Percentiles rank a stretch among this genome's conserved stretches.
Evolutionary conservation across 2,888 invertebrate genomes (phyloP).

Genomic region (Oscheius sp.): DNA sequence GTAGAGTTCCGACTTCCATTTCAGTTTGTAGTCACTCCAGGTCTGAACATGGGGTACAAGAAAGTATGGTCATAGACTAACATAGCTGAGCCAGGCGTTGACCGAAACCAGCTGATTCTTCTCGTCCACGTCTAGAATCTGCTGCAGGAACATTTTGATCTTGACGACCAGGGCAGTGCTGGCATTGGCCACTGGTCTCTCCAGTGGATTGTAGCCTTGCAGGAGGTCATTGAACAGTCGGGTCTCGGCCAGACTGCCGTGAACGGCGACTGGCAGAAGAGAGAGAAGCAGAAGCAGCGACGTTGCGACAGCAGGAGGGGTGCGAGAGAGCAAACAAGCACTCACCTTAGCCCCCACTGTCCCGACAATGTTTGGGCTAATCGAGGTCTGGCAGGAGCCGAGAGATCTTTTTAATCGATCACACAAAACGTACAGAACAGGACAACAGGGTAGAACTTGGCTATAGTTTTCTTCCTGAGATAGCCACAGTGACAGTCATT

Average conservation of each 20-base stretch:
- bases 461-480: too few species aligned
- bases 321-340: slow-evolving; percentile 7
- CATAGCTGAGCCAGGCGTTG: slow-evolving; percentile 69
- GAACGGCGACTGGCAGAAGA: slow-evolving; percentile 20
- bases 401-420: too few species aligned
- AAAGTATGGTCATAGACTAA: slow-evolving; percentile 37
- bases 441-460: too few species aligned
- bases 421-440: too few species aligned
- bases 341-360: not conserved
- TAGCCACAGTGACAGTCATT: too few species aligned
- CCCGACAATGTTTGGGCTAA: slow-evolving; percentile 24
- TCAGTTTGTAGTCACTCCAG: slow-evolving; percentile 66
- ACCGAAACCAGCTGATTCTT: slow-evolving; percentile 67
- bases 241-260: slow-evolving; percentile 21
- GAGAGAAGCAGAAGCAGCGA: slow-evolving; percentile 16
- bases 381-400: not conserved
- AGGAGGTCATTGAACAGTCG: slow-evolving; percentile 17
- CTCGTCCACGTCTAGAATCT: slow-evolving; percentile 76
- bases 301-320: not conserved
- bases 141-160: slow-evolving; percentile 75
- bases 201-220: slow-evolving; percentile 74
- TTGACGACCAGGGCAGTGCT: slow-evolving; percentile 74
- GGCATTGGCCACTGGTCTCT: slow-evolving; percentile 75
- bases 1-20: slow-evolving; percentile 64
- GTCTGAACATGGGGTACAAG: slow-evolving; percentile 43